Base-by-base conservation (phyloP, 64 coral and sea anemone genomes). In the Anthopleura sola region DNA sequence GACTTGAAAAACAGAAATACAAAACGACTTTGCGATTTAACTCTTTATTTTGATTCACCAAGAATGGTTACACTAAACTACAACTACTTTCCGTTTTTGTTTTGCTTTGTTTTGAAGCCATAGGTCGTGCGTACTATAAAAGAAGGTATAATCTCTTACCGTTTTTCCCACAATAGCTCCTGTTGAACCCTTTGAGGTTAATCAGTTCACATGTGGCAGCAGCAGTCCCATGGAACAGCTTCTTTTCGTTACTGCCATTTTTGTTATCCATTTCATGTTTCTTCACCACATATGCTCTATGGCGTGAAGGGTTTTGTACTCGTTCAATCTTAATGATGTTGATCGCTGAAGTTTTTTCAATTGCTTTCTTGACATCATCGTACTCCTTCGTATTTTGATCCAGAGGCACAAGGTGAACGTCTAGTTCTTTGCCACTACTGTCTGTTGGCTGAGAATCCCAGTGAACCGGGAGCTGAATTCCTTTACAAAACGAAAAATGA, bases 401-500 rank as follows among this genome's bases (percentile, higher is more conserved):
- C 24, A 97, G 90, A 29, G 8, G 19, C 23, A 85, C 74, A 6
- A 92, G 80, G 38, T 97, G 85, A 0, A 97, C 87, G 21, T 49
- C 82, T 24, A 40, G 47, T 18, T 97, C 94, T 74, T 69, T 80
- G 18, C 87, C 94, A 9, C 12, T 51, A 20, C 68, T 7, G 47
- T 92, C 94, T 16, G n/a, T 71, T 48, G 94, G 90, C n/a, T 97
- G 94, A 5, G 87, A 46, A 53, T 69, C 86, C 94, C 94, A 97
- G 16, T 71, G 31, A 36, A 44, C 29, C 50, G 88, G 88, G 16
- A 90, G 12, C 9, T 18, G 31, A 40, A 83, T 82, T 26, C 78
- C 78, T 90, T 20, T 1, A 24, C 21, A 23, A 26, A 5, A 66
- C 2, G 9, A 44, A 44, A 44, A 3, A 44, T 44, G n/a, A n/a